Conservation (phyloP, 2,888 invertebrate genomes). For the Nemotelus nigrinus region DNA sequence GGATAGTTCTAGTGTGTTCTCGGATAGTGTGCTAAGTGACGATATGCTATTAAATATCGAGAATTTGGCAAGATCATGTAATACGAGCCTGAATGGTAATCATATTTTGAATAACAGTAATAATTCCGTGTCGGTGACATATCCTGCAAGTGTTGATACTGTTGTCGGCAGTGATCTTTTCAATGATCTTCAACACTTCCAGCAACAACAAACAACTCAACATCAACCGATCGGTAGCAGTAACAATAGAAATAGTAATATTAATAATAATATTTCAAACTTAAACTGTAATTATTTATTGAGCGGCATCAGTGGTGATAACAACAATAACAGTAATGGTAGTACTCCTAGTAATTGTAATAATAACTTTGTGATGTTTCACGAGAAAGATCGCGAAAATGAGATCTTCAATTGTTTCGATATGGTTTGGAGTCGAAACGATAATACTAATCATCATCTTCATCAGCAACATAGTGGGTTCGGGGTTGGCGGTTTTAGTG, state of each 20-base stretch:
- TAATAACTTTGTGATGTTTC: conserved; percentile 57
- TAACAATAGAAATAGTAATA: conserved; percentile 46
- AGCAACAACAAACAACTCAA: not conserved
- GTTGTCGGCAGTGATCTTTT: conserved; percentile 20
- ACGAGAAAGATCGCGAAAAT: conserved; percentile 57
- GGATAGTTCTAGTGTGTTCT: conserved; percentile 55
- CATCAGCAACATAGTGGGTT: conserved; percentile 19
- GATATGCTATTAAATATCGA: conserved; percentile 63
- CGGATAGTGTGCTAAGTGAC: conserved; percentile 55
- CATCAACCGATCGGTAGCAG: not conserved
- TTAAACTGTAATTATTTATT: conserved; percentile 52
- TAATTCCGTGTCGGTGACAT: not conserved
- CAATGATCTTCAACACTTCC: conserved; percentile 27
- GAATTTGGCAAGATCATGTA: conserved; percentile 54
- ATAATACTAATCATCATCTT: not conserved
- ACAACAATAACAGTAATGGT: conserved; percentile 39
- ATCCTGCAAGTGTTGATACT: not conserved
- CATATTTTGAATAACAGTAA: conserved; percentile 26
- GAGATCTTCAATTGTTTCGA: conserved; percentile 66
- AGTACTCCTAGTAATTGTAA: conserved; percentile 32
- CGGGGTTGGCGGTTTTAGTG: conserved; percentile 24
- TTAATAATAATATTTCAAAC: conserved; percentile 47
- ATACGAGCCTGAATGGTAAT: conserved; percentile 12
- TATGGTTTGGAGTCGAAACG: conserved; percentile 60
- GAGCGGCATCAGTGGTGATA: conserved; percentile 43